Percentiles rank a stretch among this genome's conserved stretches.
phyloP scores from a whole-genome alignment of 2,113 vertebrate species.

The Scopus umbretta region DNA sequence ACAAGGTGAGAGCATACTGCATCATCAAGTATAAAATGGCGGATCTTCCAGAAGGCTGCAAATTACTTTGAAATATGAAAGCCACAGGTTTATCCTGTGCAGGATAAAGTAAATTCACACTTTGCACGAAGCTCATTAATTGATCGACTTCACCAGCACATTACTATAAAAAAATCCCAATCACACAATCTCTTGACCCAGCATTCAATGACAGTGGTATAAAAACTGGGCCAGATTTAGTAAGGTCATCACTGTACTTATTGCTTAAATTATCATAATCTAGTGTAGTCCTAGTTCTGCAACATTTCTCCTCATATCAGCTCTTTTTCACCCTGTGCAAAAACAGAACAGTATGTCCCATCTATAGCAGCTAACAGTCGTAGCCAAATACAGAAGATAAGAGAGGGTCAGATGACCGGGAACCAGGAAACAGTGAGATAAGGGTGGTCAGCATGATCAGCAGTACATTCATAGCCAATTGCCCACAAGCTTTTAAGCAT shows the following conservation, averaged over 20 bases:
- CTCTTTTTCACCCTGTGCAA: not conserved
- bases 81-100: not conserved
- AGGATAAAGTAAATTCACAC: not conserved
- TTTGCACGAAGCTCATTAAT: not conserved
- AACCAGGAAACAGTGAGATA: not conserved
- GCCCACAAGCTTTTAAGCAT: not conserved
- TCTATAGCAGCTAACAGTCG: not conserved
- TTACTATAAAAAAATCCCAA: not conserved
- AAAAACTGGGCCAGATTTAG: not conserved
- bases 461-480: not conserved
- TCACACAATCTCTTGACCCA: not conserved
- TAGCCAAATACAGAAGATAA: not conserved
- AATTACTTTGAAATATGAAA: not conserved
- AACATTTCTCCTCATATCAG: not conserved
- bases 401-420: fast-evolving
- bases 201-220: not conserved
- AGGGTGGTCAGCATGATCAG: not conserved
- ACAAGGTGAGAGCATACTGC: not conserved
- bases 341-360: not conserved
- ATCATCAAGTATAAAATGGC: not conserved
- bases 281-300: not conserved
- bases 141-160: not conserved
- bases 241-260: not conserved
- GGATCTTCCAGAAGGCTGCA: not conserved
- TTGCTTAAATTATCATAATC: not conserved